Evolutionary conservation across 92 coral and sea anemone species (phyloP).

Genomic region (Palythoa grandis): DNA sequence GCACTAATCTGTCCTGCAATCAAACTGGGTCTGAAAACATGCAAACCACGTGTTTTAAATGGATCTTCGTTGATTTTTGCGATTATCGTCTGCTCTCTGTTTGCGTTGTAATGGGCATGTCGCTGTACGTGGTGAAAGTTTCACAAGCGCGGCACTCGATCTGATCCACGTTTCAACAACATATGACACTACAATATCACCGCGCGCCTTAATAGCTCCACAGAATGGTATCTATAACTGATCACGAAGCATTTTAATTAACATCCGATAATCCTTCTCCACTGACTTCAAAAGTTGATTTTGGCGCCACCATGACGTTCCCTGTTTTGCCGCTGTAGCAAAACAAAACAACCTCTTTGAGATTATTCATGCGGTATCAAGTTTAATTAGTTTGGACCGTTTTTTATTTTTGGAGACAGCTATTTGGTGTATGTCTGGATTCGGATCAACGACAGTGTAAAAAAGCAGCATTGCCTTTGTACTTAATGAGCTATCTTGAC

Average conservation of each 20-base stretch:
- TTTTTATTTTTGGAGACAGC: conserved; percentile 41
- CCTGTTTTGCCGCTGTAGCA: conserved; percentile 37
- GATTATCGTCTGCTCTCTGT: neutral
- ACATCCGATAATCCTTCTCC: conserved; percentile 63
- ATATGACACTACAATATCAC: conserved; percentile 33
- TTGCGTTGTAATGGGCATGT: neutral
- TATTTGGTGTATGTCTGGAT: conserved; percentile 41
- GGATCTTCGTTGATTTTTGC: conserved; percentile 3
- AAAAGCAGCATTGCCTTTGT: conserved; percentile 24
- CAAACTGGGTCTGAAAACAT: conserved; percentile 59
- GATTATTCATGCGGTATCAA: conserved; percentile 40
- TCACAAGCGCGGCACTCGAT: conserved; percentile 19
- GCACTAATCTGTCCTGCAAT: conserved; percentile 53
- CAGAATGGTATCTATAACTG: conserved; percentile 40
- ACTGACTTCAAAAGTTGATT: conserved; percentile 49
- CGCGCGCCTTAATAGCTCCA: conserved; percentile 10
- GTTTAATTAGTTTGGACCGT: conserved; percentile 26
- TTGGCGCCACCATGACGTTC: conserved; percentile 69
- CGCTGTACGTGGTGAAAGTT: neutral
- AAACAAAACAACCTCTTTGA: conserved; percentile 50
- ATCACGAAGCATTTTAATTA: conserved; percentile 55
- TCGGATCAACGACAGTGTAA: conserved; percentile 42
- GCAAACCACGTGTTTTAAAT: conserved; percentile 47
- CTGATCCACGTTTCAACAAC: conserved; percentile 16
- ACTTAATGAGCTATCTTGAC: conserved; percentile 34